These are phyloP conservation scores for Eretmochelys imbricata DNA, from an alignment of 2,113 vertebrate species.

Conservation along the genomic window DNA sequence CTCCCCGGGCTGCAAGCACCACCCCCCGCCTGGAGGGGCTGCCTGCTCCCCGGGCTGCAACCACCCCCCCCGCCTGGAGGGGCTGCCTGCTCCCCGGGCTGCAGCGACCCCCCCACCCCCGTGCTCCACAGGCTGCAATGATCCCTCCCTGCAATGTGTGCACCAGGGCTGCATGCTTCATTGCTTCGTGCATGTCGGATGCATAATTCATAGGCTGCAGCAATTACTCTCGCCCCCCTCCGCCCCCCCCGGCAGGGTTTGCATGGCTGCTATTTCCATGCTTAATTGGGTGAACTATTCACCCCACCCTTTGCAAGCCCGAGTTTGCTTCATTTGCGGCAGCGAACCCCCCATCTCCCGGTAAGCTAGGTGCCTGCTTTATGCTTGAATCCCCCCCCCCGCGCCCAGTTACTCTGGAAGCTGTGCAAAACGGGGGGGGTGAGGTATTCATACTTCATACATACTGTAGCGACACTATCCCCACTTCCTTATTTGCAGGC, in stretches of 20 bases:
- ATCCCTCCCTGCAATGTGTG: no score
- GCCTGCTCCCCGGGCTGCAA: background rate
- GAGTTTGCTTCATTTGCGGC: background rate
- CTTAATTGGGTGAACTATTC: background rate
- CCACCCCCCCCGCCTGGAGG: background rate
- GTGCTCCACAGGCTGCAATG: no score
- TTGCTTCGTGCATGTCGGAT: background rate
- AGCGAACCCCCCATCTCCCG: no score
- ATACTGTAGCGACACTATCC: background rate
- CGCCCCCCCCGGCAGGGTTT: background rate
- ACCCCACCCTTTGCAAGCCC: background rate
- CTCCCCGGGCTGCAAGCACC: no score
- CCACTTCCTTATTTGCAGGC: background rate
- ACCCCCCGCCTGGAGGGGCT: no score
- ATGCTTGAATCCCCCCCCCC: background rate
- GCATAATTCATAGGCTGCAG: background rate
- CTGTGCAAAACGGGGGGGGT: background rate
- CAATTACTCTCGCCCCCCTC: background rate
- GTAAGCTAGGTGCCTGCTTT: background rate
- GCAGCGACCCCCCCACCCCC: no score
- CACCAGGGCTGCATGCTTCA: background rate
- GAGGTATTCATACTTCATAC: no score
- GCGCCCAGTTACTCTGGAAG: background rate
- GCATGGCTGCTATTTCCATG: background rate
- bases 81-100: no score